A percentile compares a stretch with the other conserved stretches of the same genome.
phyloP scores from a whole-genome alignment of 2,797 vertebrate species.

The Pseudochirops cupreus region DNA sequence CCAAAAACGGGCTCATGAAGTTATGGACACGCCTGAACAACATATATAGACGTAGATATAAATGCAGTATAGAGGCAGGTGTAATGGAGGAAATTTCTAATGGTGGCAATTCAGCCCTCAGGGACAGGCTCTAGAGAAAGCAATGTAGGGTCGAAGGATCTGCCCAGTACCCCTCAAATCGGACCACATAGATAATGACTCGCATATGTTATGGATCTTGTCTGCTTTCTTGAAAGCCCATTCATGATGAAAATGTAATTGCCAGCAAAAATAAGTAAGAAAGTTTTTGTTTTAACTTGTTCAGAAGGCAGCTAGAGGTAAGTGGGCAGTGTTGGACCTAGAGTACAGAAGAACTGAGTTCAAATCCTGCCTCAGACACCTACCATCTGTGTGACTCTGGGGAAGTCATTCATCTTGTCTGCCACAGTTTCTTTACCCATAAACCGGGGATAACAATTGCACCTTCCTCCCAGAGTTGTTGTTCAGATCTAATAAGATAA shows the following conservation, averaged over 20 bases:
- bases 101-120: conserved; percentile 17
- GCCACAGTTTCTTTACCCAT: neutral
- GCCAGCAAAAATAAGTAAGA: too few relatives aligned
- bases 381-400: neutral
- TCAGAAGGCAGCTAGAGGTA: neutral
- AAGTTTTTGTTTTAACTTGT: neutral
- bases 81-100: neutral
- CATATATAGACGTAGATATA: too few relatives aligned
- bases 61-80: neutral
- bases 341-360: neutral
- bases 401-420: neutral
- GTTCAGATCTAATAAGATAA: neutral
- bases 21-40: too few relatives aligned
- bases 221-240: neutral
- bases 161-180: conserved; percentile 8
- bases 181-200: neutral
- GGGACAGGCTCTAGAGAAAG: conserved; percentile 17
- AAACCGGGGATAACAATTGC: neutral
- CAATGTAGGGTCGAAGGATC: neutral
- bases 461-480: neutral
- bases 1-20: too few relatives aligned
- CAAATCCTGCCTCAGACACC: neutral
- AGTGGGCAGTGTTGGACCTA: neutral
- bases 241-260: neutral
- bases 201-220: neutral